Percentiles rank a stretch among this genome's conserved stretches.
Conservation (phyloP, 2,888 invertebrate genomes). For the Cephus nigrinus region DNA sequence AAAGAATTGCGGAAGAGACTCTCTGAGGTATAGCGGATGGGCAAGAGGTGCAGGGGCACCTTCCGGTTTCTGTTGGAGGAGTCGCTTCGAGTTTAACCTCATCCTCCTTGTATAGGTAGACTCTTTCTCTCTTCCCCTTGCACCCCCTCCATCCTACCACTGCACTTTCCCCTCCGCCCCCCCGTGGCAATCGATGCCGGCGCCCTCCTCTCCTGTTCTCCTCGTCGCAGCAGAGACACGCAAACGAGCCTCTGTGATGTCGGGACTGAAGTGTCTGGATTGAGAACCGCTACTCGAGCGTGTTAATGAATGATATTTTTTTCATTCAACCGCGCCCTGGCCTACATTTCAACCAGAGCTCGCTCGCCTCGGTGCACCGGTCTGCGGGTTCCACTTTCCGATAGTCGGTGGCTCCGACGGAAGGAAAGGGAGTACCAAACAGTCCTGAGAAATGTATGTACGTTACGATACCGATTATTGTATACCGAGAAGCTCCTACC, state of each 20-base stretch:
- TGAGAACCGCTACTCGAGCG: slow-evolving; percentile 56
- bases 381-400: slow-evolving; percentile 39
- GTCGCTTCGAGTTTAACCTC: neutral
- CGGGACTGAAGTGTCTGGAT: slow-evolving; percentile 13
- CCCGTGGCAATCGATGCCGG: neutral
- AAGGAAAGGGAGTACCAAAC: neutral
- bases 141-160: too few species aligned
- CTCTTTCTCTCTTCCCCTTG: neutral
- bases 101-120: neutral
- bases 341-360: slow-evolving; percentile 54
- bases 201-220: neutral
- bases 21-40: neutral
- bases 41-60: neutral
- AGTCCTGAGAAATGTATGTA: neutral
- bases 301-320: slow-evolving; percentile 63
- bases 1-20: neutral
- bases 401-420: slow-evolving; percentile 14
- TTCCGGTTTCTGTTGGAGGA: neutral
- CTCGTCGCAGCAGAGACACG: slow-evolving; percentile 2
- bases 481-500: neutral
- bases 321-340: slow-evolving; percentile 63
- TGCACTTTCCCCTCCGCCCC: neutral
- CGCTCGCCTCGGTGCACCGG: slow-evolving; percentile 26
- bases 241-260: slow-evolving; percentile 1
- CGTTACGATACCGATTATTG: neutral